Percentiles rank a stretch among this genome's conserved stretches.
Conservation (phyloP, 2,888 invertebrate genomes). For the Ganaspis brasiliensis region DNA sequence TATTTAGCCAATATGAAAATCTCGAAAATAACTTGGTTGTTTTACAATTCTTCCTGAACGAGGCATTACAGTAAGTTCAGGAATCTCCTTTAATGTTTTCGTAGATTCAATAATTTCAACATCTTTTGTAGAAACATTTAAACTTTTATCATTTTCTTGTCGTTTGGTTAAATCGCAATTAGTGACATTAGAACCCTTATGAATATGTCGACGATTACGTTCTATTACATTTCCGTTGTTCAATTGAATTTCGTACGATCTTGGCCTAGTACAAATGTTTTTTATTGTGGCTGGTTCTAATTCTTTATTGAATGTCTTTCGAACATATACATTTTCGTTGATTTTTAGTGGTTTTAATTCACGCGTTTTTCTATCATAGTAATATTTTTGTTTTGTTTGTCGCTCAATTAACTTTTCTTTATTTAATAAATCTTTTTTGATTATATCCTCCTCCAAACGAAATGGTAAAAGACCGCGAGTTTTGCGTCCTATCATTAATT, state of each 20-base stretch:
- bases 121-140: too few relatives aligned
- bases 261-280: conserved; percentile 40
- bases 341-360: conserved; percentile 41
- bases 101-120: too few relatives aligned
- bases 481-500: conserved; percentile 42
- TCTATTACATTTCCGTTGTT: conserved; percentile 41
- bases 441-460: conserved; percentile 14
- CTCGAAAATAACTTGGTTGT: not conserved
- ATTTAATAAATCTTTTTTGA: not conserved
- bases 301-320: conserved; percentile 45
- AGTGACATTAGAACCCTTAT: not conserved
- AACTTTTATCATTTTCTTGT: too few relatives aligned
- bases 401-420: not conserved
- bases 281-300: conserved; percentile 46
- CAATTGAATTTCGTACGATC: conserved; percentile 47
- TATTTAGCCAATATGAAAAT: not conserved
- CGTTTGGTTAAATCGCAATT: too few relatives aligned
- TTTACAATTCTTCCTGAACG: conserved; percentile 5
- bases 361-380: conserved; percentile 49
- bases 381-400: conserved; percentile 43
- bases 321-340: conserved; percentile 51
- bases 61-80: not conserved
- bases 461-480: conserved; percentile 33
- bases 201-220: conserved; percentile 48
- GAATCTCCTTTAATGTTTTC: not conserved